Evolutionary conservation across 2,888 invertebrate species (phyloP), one percentile per base, ranked within the genome.

Genomic region (Drosophila fulvimacula): DNA sequence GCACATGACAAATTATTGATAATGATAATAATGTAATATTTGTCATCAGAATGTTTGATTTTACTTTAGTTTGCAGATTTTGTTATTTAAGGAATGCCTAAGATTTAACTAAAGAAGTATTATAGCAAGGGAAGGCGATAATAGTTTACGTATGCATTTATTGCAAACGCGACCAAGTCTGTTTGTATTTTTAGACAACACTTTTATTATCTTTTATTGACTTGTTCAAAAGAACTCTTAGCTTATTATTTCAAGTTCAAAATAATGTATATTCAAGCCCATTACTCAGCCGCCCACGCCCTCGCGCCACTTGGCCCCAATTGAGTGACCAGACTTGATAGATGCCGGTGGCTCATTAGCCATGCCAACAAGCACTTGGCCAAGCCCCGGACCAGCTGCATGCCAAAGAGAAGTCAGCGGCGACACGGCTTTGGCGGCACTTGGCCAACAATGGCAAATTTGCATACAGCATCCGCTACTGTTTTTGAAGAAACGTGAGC

Each of bases 401-500:
- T 76, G 72, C 74, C 65, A 81, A 79, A 78, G 73, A 73, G 34
- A 15, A 27, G 51, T 21, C 34, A 13, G 34, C 27, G 51, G 42
- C 58, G 84, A 59, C 41, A 3, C 68, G 46, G 70, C 89, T 87
- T 86, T 87, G 86, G 73, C 86, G 86, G 86, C 82, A 76, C 78
- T 82, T 71, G 67, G 62, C 27, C 9, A 56, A 82, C 72, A 87
- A 82, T 87, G 76, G 63, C 21, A 66, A 71, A 88, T 87, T 89
- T 82, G 88, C 89, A 89, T 89, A 86, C 85, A 89, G 89, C 86
- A 86, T 86, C 86, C 86, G 89, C 86, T 86, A 89, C 86, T 89
- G 86, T 87, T 74, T 80, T 60, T 55, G 48, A 30, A 34, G 51
- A 51, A 63, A 86, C 88, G 88, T 88, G 88, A 86, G 82, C 75